Evolutionary conservation across 1,140 invertebrate genomes (phyloP), one percentile per base, ranked within the genome.

Genomic region (Trichonephila clavata): DNA sequence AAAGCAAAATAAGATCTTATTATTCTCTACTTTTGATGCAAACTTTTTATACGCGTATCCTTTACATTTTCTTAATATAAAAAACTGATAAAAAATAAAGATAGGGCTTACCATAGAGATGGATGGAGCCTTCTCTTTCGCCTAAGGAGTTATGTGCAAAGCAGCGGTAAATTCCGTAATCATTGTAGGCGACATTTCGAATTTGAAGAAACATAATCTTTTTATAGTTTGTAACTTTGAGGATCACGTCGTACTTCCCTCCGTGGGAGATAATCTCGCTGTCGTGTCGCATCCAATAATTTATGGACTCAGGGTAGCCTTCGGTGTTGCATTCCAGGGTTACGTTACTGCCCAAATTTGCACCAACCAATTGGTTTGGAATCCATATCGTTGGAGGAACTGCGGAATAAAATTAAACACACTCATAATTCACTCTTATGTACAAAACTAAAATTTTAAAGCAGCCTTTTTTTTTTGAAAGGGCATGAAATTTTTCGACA

Each of bases 111-210:
- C 98, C 98, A 95, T 98, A 99, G 80, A 99, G 96, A 95, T 98
- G 97, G 95, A 99, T 99, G 65, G 97, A 97, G 71, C 98, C 98
- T 95, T 99, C 98, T 10, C 98, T 99, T 95, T 98, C 98, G 93
- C 98, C 98, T 1, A 99, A 96, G 4, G 98, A 98, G 96, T 99
- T 99, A 95, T 98, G 98, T 7, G 98, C 98, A 80, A 98, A 97
- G 95, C 98, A 99, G 95, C 97, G 96, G 96, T 99, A 99, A 0
- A 97, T 97, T 39, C 98, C 98, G 81, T 98, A 97, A 95, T 99
- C 98, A 21, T 97, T 63, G 2, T 86, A 60, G 13, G 50, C 63
- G 5, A 95, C 18, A 21, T 86, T 61, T 50, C 88, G 71, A 8
- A 95, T 94, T 0, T 83, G 94, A 0, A 95, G 90, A 24, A 92